These are phyloP conservation scores for Neomonachus schauinslandi DNA, from an alignment of 2,113 vertebrate species.

Conservation along the genomic window DNA sequence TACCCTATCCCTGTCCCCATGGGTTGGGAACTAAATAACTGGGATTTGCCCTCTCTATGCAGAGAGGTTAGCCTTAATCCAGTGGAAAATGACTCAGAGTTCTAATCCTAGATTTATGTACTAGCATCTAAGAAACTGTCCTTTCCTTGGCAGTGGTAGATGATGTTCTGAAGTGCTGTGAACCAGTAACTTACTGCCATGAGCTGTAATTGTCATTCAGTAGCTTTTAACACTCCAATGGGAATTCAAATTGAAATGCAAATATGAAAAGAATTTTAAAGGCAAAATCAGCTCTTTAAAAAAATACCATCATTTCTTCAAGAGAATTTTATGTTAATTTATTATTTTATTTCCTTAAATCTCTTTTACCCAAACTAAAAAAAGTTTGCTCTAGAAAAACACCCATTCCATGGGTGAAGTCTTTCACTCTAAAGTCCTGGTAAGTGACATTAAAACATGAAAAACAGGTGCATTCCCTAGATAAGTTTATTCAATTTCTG, in stretches of 20 bases:
- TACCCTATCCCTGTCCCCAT: not conserved
- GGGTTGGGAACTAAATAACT: not conserved
- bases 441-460: slow-evolving; percentile 63
- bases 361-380: slow-evolving; percentile 17
- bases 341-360: slow-evolving; percentile 64
- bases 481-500: slow-evolving; percentile 68
- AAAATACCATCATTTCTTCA: slow-evolving; percentile 48
- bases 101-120: not conserved
- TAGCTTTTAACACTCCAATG: slow-evolving; percentile 27
- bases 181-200: slow-evolving; percentile 6
- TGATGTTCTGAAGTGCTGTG: slow-evolving; percentile 31
- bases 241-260: slow-evolving; percentile 51
- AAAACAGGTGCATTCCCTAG: slow-evolving; percentile 63
- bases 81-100: not conserved
- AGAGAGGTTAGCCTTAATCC: not conserved
- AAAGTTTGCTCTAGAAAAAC: slow-evolving; percentile 19
- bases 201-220: not conserved
- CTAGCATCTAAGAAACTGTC: not conserved
- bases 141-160: slow-evolving; percentile 7
- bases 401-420: not conserved
- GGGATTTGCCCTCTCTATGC: not conserved
- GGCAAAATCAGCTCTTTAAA: not conserved
- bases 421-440: slow-evolving; percentile 40
- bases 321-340: slow-evolving; percentile 48
- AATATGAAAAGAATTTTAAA: slow-evolving; percentile 55